Evolutionary conservation across 2,888 invertebrate species (phyloP), one percentile per base, ranked within the genome.

Genomic region (Bursaphelenchus okinawaensis): DNA sequence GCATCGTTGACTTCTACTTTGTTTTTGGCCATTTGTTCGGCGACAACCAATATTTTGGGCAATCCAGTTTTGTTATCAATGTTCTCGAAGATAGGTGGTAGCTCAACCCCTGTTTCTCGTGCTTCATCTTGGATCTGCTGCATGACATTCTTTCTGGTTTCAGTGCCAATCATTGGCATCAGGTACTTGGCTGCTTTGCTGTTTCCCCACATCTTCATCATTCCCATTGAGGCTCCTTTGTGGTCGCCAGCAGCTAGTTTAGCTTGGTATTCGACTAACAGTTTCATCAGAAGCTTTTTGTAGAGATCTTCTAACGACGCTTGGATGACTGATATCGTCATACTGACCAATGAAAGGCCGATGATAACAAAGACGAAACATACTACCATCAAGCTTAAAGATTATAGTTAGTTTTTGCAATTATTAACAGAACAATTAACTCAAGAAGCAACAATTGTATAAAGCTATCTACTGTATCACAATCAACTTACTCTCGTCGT

Each of bases 301-400:
- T 83, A 82, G 52, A 82, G 70, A 55, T 82, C 82, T 62, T 82
- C 81, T 7, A 82, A 62, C 7, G 82, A 78, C 31, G 69, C 70
- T 65, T 77, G 75, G 12, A 84, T 83, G n/a, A 85, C 84, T 65
- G 83, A 84, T 62, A 85, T 84, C 58, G 83, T 83, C 85, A 85
- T 85, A 66, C 84, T 83, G 55, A 85, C 84, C 7, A 86, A 80
- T 0, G 85, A 82, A 7, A 86, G 78, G 7, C 85, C 85, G 55
- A 85, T 73, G 68, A 86, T 84, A 7, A 86, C 82, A 65, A 85
- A 78, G 1, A 81, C 70, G 65, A 81, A 82, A 59, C 81, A 81
- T 7, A 81, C 63, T 0, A 80, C 80, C 81, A 81, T 81, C 69
- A 80, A 74, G 63, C 79, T 78, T n/a, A 66, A 60, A 75, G 69